Conservation (phyloP, 2,113 vertebrate genomes). For the Seriola dumerili region DNA sequence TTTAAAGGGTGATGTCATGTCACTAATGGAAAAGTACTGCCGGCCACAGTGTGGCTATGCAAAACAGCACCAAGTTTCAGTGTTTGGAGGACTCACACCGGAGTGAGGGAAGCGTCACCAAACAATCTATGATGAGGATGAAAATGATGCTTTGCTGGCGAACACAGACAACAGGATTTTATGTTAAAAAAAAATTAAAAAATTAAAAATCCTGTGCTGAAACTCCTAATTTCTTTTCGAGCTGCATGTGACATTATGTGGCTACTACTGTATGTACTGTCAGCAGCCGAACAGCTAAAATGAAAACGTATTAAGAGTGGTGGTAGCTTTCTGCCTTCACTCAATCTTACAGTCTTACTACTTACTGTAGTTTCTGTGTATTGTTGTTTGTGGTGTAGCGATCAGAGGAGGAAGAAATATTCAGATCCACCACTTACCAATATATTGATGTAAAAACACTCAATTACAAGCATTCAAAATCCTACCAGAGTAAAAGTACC, state of each 20-base stretch:
- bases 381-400: not conserved
- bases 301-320: not conserved
- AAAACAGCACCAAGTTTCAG: conserved; percentile 54
- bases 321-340: not conserved
- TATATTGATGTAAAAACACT: no score
- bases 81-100: not conserved
- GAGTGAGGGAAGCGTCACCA: not conserved
- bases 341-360: not conserved
- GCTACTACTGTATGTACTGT: not conserved
- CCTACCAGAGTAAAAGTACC: no score
- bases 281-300: not conserved
- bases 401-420: not conserved
- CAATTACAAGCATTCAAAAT: no score
- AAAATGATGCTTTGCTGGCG: not conserved
- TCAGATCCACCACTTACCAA: not conserved
- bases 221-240: not conserved
- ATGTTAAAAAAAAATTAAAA: not conserved
- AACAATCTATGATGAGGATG: not conserved
- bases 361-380: not conserved
- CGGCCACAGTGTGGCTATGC: conserved; percentile 49
- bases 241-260: not conserved
- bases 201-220: no score
- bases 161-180: not conserved
- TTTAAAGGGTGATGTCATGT: conserved; percentile 39
- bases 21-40: conserved; percentile 68